Base-by-base conservation (phyloP, 2,888 invertebrate genomes). In the Nephrotoma appendiculata region DNA sequence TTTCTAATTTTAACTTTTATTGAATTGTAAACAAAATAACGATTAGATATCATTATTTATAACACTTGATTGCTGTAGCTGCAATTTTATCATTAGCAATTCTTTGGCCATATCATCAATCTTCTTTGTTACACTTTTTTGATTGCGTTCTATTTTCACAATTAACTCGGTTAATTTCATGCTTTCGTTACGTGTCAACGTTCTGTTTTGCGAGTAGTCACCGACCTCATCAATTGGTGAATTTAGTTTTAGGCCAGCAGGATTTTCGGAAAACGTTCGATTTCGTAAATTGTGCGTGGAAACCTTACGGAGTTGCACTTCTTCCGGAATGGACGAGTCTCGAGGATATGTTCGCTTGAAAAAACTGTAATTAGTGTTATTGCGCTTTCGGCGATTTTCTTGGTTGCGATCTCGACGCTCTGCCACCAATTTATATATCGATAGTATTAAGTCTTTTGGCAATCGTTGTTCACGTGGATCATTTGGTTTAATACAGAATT, bases 391-490 rank as follows among this genome's bases (percentile, higher is more conserved):
- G 7, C 93, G 92, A 87, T 93, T 90, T 88, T 93, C 94, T 89
- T 93, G 93, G 87, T 93, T 93, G 87, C 93, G 93, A 88, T 93
- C 93, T 89, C 94, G 95, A 11, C 94, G 93, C 88, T 95, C 95
- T 0, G 94, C 95, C 0, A 96, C 96, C 89, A 96, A 92, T 89
- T 95, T 94, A 90, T 96, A 96, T 85, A 96, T 94, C 57, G 94
- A 94, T 86, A 94, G 92, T 88, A 96, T 94, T 86, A 97, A 92
- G 84, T 96, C 95, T 89, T 94, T 95, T 0, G 97, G 96, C 88
- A 95, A 92, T 89, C 96, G 93, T 87, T 93, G 95, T 89, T 97
- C 97, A 86, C 96, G 92, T 0, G 96, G 96, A 91, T 97, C 96
- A 89, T 97, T 97, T 0, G 97, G 97, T 86, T 95, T 93, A 88